phyloP scores from a whole-genome alignment of 2,888 invertebrate species.

The Odontothrips loti region DNA sequence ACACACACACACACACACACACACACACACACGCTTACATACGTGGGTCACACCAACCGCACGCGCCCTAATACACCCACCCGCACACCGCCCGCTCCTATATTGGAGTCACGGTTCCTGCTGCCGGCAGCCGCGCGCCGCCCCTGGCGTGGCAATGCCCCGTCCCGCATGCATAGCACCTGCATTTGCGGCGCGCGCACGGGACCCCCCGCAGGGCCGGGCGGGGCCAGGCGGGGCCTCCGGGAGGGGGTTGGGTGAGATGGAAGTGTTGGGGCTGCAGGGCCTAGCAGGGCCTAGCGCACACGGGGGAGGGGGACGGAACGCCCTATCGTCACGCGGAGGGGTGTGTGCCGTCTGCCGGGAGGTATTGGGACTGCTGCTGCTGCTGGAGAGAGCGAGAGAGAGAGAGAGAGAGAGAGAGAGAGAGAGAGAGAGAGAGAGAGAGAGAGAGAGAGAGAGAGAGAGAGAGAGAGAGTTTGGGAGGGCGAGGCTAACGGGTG shows the following conservation, averaged over 20 bases:
- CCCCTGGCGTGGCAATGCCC: not conserved
- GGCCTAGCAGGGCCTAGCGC: not conserved
- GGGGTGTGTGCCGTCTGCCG: conserved; percentile 11
- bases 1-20: too few species aligned
- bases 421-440: not conserved
- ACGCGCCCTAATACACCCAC: too few species aligned
- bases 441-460: not conserved
- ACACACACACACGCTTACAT: too few species aligned
- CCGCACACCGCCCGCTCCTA: too few species aligned
- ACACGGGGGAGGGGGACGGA: not conserved
- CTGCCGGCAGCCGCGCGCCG: not conserved
- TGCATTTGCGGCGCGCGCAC: conserved; percentile 7
- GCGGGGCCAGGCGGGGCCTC: too few species aligned
- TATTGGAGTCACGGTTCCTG: too few species aligned
- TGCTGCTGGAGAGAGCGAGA: not conserved
- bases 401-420: not conserved
- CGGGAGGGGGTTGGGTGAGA: too few species aligned
- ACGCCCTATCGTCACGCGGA: conserved; percentile 15
- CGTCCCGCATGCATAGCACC: conserved; percentile 19
- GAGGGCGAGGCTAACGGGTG: too few species aligned
- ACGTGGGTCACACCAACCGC: too few species aligned
- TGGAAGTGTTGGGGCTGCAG: too few species aligned
- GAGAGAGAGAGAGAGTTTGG: not conserved
- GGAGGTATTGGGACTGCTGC: not conserved
- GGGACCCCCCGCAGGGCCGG: too few species aligned